These are phyloP conservation scores for Archocentrus centrarchus DNA, from an alignment of 2,113 vertebrate species.

Conservation along the genomic window DNA sequence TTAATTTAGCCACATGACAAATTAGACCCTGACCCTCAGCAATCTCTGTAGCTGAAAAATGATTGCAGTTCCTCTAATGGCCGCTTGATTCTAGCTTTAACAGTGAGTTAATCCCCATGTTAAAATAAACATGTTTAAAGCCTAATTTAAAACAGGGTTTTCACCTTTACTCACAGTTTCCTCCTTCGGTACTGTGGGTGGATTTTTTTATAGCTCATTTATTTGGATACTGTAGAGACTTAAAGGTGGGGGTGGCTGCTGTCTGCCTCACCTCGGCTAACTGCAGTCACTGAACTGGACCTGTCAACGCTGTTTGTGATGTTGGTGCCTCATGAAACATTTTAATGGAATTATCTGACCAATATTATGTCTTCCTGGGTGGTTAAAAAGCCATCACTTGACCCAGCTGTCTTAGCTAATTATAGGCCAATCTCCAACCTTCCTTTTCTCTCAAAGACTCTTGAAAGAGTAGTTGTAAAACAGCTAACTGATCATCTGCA, in stretches of 20 bases:
- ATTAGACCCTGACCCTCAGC: background rate
- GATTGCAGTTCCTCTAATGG: background rate
- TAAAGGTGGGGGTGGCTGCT: background rate
- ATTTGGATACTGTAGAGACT: background rate
- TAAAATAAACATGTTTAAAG: background rate
- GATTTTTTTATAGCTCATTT: fast-evolving
- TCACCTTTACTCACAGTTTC: background rate
- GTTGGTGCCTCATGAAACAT: background rate
- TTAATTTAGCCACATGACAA: background rate
- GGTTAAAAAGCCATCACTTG: no score
- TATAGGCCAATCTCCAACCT: no score
- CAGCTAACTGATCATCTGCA: no score
- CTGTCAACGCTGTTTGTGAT: background rate
- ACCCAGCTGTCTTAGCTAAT: no score
- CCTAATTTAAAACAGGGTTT: background rate
- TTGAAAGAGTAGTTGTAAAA: no score
- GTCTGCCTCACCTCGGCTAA: background rate
- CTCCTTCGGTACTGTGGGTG: background rate
- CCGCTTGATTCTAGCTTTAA: background rate
- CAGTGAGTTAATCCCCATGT: fast-evolving
- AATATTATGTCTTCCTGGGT: background rate
- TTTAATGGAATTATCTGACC: background rate
- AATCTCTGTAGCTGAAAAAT: no score
- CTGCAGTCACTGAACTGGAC: background rate
- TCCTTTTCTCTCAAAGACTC: no score